Percentiles rank a stretch among this genome's conserved stretches.
Conservation (phyloP, 2,113 vertebrate species). For the Labrus mixtus region DNA sequence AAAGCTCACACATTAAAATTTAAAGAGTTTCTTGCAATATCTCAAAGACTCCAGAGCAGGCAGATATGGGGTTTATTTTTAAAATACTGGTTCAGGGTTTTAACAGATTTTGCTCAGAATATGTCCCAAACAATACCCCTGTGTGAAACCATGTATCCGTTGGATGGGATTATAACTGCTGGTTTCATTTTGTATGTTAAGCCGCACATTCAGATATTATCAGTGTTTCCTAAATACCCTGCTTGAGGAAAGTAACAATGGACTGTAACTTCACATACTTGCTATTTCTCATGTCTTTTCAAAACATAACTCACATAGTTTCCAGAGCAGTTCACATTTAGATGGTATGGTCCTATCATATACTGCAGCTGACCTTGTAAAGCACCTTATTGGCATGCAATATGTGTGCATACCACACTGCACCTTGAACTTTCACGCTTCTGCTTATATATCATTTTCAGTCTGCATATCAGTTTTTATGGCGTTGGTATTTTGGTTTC, state of each 20-base stretch:
- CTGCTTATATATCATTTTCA: too few species aligned
- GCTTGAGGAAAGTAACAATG: background rate
- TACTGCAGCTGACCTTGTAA: background rate
- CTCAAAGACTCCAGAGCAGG: slow-evolving; percentile 17
- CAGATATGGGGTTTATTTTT: slow-evolving; percentile 31
- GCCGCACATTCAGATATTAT: background rate
- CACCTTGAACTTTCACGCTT: too few species aligned
- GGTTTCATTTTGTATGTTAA: background rate
- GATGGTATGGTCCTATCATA: too few species aligned
- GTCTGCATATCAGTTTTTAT: background rate
- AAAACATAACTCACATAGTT: background rate
- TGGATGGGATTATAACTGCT: background rate
- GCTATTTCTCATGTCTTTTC: too few species aligned
- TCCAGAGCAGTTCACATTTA: background rate
- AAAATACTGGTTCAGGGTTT: slow-evolving; percentile 15
- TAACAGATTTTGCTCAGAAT: slow-evolving; percentile 3
- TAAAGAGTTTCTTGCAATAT: slow-evolving; percentile 18
- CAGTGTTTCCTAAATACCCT: background rate
- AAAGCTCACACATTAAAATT: slow-evolving; percentile 19
- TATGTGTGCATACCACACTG: too few species aligned
- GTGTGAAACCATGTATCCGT: background rate
- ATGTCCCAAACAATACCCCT: background rate
- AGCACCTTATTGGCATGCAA: background rate
- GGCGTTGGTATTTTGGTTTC: too few species aligned
- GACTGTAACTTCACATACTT: background rate